phyloP scores from a whole-genome alignment of 2,797 vertebrate genomes.

The Pogonophryne albipinna region DNA sequence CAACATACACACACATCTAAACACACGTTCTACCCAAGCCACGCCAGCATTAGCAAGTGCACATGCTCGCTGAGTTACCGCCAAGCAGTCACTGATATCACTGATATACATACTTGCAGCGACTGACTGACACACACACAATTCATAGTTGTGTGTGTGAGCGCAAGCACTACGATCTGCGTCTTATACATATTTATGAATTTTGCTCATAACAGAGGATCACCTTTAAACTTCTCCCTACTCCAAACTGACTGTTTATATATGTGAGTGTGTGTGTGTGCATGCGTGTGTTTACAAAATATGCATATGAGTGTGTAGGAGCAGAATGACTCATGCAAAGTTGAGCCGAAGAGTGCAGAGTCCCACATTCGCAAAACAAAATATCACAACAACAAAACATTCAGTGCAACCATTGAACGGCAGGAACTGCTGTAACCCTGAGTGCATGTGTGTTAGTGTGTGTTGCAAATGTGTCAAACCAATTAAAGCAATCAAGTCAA shows the following conservation, averaged over 20 bases:
- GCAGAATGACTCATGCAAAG: constrained; percentile 73
- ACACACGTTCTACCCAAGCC: constrained; percentile 35
- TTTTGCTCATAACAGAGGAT: constrained; percentile 65
- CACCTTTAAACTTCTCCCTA: constrained; percentile 68
- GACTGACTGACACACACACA: constrained; percentile 24
- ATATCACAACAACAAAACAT: constrained; percentile 59
- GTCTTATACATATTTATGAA: constrained; percentile 72
- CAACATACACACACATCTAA: constrained; percentile 29
- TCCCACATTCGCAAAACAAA: constrained; percentile 61
- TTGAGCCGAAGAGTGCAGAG: constrained; percentile 50
- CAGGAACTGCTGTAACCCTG: constrained; percentile 17
- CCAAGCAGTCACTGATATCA: constrained; percentile 30
- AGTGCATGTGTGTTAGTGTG: constrained; percentile 14
- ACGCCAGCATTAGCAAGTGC: constrained; percentile 68
- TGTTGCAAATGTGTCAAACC: constrained; percentile 47
- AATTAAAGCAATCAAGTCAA: constrained; percentile 79
- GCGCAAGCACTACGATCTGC: constrained; percentile 28
- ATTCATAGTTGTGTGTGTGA: neutral
- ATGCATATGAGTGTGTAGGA: constrained; percentile 75
- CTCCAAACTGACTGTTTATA: constrained; percentile 62
- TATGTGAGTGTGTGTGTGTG: constrained; percentile 2
- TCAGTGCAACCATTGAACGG: constrained; percentile 24
- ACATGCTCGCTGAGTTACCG: constrained; percentile 81
- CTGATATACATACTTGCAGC: constrained; percentile 21
- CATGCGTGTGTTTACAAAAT: constrained; percentile 61